A percentile compares a stretch with the other conserved stretches of the same genome.
These are phyloP conservation scores for Eupithecia inturbata DNA, from an alignment of 2,888 invertebrate species.

Conservation along the genomic window DNA sequence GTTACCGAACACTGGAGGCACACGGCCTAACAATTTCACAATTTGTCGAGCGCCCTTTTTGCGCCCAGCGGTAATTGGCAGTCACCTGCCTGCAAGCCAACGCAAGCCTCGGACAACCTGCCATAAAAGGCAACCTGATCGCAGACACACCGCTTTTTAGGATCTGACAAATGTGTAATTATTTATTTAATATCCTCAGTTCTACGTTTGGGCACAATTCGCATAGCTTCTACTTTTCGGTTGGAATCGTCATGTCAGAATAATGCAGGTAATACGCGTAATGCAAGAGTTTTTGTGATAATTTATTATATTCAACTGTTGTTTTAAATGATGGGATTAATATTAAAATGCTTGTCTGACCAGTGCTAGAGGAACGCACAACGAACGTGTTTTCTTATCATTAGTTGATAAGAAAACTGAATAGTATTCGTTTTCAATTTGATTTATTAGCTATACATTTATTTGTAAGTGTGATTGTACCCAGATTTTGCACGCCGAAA, in stretches of 20 bases:
- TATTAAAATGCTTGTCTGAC: conserved; percentile 27
- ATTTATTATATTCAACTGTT: conserved; percentile 62
- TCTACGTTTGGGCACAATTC: conserved; percentile 79
- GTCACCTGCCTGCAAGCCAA: conserved; percentile 69
- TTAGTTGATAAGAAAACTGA: too few species aligned
- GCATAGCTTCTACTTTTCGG: conserved; percentile 71
- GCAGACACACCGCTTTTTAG: conserved; percentile 78
- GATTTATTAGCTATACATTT: too few species aligned
- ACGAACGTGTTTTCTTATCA: too few species aligned
- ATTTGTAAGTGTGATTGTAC: too few species aligned
- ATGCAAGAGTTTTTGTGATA: conserved; percentile 52
- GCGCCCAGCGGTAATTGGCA: conserved; percentile 76
- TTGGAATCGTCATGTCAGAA: conserved; percentile 52
- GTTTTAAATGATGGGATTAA: conserved; percentile 58
- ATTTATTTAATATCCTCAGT: conserved; percentile 81
- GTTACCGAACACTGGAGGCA: conserved; percentile 34
- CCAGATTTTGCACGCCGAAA: too few species aligned
- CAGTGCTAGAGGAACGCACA: too few species aligned
- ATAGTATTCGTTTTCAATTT: too few species aligned
- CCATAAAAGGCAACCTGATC: conserved; percentile 75
- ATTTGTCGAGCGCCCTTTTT: conserved; percentile 81
- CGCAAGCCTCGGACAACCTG: conserved; percentile 55
- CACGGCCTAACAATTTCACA: conserved; percentile 77
- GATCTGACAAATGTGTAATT: conserved; percentile 84
- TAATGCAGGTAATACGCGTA: conserved; percentile 54